phyloP scores from a whole-genome alignment of 2,888 invertebrate species.

The Chromoteleia sp. region DNA sequence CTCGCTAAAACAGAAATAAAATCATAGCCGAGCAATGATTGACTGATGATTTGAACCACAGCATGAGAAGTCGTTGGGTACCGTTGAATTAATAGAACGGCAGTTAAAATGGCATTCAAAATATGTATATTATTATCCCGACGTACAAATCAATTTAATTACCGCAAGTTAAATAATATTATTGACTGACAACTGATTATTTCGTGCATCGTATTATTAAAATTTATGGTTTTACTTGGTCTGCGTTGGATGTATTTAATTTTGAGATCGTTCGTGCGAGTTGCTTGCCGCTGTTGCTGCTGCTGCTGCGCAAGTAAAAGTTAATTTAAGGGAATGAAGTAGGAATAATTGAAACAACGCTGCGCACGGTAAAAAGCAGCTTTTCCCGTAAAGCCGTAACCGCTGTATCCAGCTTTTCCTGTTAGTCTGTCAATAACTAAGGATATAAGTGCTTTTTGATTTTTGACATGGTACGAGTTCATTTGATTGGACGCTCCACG shows the following conservation, averaged over 20 bases:
- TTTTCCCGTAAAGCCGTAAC: slow-evolving; percentile 23
- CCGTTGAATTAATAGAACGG: slow-evolving; percentile 31
- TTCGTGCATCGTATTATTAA: slow-evolving; percentile 34
- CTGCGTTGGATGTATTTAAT: slow-evolving; percentile 34
- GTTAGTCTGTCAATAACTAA: slow-evolving; percentile 59
- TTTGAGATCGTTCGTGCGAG: slow-evolving; percentile 22
- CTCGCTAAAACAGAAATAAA: too few species aligned
- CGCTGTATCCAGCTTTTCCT: slow-evolving; percentile 46
- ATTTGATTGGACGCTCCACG: slow-evolving; percentile 64
- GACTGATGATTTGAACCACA: background rate
- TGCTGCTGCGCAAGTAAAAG: too few species aligned
- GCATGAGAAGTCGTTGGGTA: background rate
- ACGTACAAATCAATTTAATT: slow-evolving; percentile 43
- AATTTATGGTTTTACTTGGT: slow-evolving; percentile 13
- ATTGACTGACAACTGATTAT: slow-evolving; percentile 41
- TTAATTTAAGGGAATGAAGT: slow-evolving; percentile 43
- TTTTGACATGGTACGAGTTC: slow-evolving; percentile 68
- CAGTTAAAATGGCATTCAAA: slow-evolving; percentile 41
- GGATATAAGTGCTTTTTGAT: slow-evolving; percentile 63
- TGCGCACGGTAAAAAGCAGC: slow-evolving; percentile 7
- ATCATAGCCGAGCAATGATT: too few species aligned
- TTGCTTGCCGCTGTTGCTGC: background rate
- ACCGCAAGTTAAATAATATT: slow-evolving; percentile 15
- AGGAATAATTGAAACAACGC: slow-evolving; percentile 52
- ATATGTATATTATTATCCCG: slow-evolving; percentile 18